Percentiles rank a stretch among this genome's conserved stretches.
Conservation (phyloP, 1,140 invertebrate species). For the Eriocheir sinensis region DNA sequence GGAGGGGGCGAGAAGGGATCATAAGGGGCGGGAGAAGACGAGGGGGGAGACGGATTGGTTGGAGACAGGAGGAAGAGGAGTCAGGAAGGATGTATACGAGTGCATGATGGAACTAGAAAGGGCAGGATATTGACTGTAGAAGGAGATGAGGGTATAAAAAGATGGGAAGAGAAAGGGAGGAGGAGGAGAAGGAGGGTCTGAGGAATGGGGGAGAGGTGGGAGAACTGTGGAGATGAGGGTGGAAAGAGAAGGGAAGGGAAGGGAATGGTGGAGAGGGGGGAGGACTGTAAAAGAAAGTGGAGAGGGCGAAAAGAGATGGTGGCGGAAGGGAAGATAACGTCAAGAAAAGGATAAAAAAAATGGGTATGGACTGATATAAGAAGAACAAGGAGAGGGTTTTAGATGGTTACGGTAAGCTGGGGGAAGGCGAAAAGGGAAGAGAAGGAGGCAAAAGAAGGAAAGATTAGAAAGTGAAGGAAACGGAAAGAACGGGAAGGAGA, state of each 20-base stretch:
- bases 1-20: background rate
- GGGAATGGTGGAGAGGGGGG: background rate
- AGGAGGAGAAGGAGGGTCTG: background rate
- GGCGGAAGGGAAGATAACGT: background rate
- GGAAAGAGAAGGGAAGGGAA: background rate
- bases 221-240: background rate
- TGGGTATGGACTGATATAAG: background rate
- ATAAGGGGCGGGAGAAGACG: background rate
- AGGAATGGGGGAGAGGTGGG: background rate
- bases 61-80: background rate
- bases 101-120: background rate
- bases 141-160: background rate
- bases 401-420: background rate
- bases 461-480: background rate
- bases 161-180: background rate
- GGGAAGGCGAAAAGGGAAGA: background rate
- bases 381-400: background rate
- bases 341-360: background rate
- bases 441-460: background rate
- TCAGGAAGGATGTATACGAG: background rate
- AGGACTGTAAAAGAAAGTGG: background rate
- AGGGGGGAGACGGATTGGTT: background rate
- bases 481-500: no score
- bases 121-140: background rate
- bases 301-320: background rate